These are phyloP conservation scores for Anableps anableps DNA, from an alignment of 2,797 vertebrate species.

Conservation along the genomic window DNA sequence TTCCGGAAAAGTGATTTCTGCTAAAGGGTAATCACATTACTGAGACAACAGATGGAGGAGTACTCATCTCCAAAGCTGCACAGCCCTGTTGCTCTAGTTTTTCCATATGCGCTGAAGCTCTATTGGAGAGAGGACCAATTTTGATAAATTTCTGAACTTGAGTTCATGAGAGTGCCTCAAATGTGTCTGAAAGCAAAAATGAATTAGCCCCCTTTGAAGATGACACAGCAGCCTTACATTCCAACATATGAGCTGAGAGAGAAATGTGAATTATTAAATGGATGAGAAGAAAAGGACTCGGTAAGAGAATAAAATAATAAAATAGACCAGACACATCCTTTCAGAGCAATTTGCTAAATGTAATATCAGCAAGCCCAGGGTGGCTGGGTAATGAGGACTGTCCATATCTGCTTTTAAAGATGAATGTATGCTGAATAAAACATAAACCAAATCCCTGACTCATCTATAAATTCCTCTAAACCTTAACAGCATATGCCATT, in stretches of 20 bases:
- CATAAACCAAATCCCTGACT: conserved; percentile 23
- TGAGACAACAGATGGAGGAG: conserved; percentile 66
- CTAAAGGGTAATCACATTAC: conserved; percentile 76
- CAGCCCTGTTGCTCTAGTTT: conserved; percentile 36
- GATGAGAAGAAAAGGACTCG: conserved; percentile 17
- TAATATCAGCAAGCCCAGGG: conserved; percentile 22
- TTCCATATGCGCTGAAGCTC: conserved; percentile 30
- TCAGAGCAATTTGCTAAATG: conserved; percentile 38
- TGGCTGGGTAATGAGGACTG: conserved; percentile 20
- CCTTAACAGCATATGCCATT: conserved; percentile 4
- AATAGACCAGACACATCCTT: conserved; percentile 27
- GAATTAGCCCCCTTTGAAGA: conserved; percentile 24
- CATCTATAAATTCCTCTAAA: conserved; percentile 10
- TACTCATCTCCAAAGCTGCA: conserved; percentile 56
- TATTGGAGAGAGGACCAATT: conserved; percentile 23
- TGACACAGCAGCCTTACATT: conserved; percentile 33
- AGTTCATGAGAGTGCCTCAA: conserved; percentile 29
- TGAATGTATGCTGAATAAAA: conserved; percentile 20
- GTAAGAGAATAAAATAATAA: conserved; percentile 29
- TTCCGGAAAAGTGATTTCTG: conserved; percentile 50
- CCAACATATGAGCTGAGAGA: conserved; percentile 21
- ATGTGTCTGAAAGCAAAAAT: conserved; percentile 20
- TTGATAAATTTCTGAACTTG: conserved; percentile 35
- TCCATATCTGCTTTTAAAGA: conserved; percentile 37
- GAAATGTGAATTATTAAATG: conserved; percentile 33